Evolutionary conservation across 2,888 invertebrate genomes (phyloP), one percentile per base, ranked within the genome.

Genomic region (Drosophila multiciliata): DNA sequence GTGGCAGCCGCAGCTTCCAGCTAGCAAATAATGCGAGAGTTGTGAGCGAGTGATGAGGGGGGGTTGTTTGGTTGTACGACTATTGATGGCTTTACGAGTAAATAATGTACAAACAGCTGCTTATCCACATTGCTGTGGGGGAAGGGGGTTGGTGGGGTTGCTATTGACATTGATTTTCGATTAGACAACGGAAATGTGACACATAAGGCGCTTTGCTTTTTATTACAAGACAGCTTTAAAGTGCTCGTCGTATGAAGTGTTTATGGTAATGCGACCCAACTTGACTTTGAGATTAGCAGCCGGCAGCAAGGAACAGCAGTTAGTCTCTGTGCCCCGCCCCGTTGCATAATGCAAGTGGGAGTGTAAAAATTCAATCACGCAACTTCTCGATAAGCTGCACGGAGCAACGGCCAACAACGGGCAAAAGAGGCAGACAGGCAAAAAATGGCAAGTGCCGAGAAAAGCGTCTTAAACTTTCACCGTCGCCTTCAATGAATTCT

Each of bases 91-190:
- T 87, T 80, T 89, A 87, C 83, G 88, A 85, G 87, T 87, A 89
- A 87, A 87, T 87, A 87, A 87, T 87, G 88, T 87, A 89, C 88
- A 89, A 87, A 89, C 90, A 87, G 83, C 87, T 87, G 89, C 89
- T 87, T 87, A 87, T 84, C 80, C 89, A 64, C 76, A 69, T 66
- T 67, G 20, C 52, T 15, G 50, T 20, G 20, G n/a, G 29, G 17
- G 7, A 11, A n/a, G 48, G 36, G 26, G 36, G 26, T 9, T 12
- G 7, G 15, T n/a, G 52, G 15, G 9, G 36, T 26, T n/a, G 62
- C 58, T 69, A 75, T 68, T 85, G 85, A 75, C 87, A 89, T 89
- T 87, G 87, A 87, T 85, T 89, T 89, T 89, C 89, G 87, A 85
- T 89, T 87, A 85, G 78, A 74, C 63, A 73, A 62, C 78, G 77